Evolutionary conservation across 2,888 invertebrate species (phyloP).

Genomic region (Eurois occulta): DNA sequence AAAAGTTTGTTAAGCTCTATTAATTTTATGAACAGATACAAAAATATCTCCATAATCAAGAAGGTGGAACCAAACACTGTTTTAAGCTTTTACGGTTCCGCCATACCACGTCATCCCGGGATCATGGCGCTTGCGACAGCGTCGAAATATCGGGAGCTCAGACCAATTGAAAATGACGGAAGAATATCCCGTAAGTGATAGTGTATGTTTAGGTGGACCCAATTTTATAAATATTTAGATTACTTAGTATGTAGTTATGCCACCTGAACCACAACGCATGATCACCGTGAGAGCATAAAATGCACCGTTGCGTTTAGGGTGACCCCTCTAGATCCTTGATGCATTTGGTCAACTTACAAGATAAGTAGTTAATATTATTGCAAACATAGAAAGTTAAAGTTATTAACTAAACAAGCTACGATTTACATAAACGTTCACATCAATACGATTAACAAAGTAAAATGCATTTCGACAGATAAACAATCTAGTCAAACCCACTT

Average conservation of each 20-base stretch:
- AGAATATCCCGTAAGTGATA: too few species aligned
- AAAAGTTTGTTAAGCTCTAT: background rate
- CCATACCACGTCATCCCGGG: too few species aligned
- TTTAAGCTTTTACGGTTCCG: too few species aligned
- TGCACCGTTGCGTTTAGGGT: too few species aligned
- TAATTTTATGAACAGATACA: background rate
- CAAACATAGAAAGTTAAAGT: background rate
- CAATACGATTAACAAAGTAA: background rate
- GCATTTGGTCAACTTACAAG: too few species aligned
- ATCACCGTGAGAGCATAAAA: too few species aligned
- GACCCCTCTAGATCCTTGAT: too few species aligned
- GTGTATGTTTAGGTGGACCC: background rate
- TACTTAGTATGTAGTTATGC: background rate
- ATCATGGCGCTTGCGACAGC: too few species aligned
- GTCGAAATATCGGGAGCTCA: too few species aligned
- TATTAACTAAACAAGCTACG: background rate
- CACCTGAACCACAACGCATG: too few species aligned
- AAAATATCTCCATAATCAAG: background rate
- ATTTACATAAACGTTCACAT: background rate
- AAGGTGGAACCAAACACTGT: background rate
- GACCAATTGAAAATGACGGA: too few species aligned
- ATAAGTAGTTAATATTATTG: too few species aligned
- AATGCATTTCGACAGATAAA: constrained; percentile 24
- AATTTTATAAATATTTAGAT: background rate
- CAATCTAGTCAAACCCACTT: background rate